phyloP scores from a whole-genome alignment of 2,797 vertebrate species.

The Gila robusta region DNA sequence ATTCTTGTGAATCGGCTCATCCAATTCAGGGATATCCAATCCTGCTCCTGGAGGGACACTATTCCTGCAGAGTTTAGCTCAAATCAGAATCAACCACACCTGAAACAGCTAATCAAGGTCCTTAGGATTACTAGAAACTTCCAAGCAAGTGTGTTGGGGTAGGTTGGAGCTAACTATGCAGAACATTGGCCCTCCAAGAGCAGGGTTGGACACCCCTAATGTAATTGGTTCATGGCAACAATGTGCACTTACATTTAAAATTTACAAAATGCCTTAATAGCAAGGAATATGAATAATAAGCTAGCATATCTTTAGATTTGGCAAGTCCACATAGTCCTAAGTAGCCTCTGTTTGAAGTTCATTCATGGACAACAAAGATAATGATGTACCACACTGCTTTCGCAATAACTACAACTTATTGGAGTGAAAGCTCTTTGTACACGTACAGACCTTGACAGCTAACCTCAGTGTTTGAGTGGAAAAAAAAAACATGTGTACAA shows the following conservation, averaged over 20 bases:
- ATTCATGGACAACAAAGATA: constrained; percentile 48
- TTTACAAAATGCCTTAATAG: neutral
- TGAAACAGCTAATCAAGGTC: neutral
- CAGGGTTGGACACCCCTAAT: neutral
- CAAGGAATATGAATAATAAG: neutral
- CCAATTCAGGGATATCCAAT: neutral
- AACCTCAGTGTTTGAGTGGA: constrained; percentile 18
- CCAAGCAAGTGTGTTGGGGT: neutral
- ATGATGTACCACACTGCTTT: constrained; percentile 49
- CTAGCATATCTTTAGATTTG: neutral
- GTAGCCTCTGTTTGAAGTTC: constrained; percentile 44
- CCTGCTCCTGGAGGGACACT: neutral
- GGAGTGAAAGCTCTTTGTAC: constrained; percentile 26
- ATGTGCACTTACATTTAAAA: neutral
- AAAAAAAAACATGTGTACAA: neutral
- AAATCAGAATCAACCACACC: constrained; percentile 3
- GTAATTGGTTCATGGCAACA: neutral
- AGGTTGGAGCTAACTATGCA: neutral
- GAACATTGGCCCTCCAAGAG: neutral
- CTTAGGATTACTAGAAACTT: neutral
- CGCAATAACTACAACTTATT: constrained; percentile 37
- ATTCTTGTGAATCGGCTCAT: neutral
- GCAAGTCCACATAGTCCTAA: neutral
- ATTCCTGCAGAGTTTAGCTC: neutral
- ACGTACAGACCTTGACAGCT: constrained; percentile 43